These are phyloP conservation scores for Sardina pilchardus DNA, from an alignment of 2,113 vertebrate genomes.

Conservation along the genomic window DNA sequence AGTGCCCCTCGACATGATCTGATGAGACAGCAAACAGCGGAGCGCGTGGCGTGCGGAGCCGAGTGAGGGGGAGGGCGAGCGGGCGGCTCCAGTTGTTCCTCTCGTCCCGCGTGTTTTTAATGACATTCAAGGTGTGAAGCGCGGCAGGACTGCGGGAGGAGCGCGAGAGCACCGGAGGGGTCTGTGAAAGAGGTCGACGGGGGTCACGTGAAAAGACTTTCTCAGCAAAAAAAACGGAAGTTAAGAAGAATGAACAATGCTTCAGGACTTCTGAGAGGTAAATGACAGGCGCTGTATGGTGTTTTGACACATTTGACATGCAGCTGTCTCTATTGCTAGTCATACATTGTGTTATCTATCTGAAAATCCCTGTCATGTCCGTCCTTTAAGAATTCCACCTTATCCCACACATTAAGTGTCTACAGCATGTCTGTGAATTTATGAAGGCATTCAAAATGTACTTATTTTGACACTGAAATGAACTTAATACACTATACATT, in stretches of 20 bases:
- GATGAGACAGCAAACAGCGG: slow-evolving; percentile 5
- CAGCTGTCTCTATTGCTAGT: background rate
- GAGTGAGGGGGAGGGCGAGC: too few species aligned
- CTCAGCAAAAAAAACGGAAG: slow-evolving; percentile 1
- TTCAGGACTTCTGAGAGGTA: background rate
- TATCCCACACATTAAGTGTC: background rate
- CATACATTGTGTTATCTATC: background rate
- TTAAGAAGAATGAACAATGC: background rate
- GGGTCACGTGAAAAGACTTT: background rate
- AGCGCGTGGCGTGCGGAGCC: background rate
- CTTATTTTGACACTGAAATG: background rate
- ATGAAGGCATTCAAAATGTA: background rate
- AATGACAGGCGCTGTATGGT: background rate
- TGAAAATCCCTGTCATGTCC: background rate
- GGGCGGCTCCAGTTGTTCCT: background rate
- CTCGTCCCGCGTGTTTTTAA: background rate
- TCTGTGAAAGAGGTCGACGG: background rate
- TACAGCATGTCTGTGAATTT: background rate
- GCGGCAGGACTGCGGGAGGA: background rate
- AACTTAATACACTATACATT: background rate
- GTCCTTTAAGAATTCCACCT: background rate
- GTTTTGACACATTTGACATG: background rate
- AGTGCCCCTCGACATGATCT: background rate
- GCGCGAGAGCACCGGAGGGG: background rate
- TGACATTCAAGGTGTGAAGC: background rate